Percentiles rank a stretch among this genome's conserved stretches.
phyloP scores from a whole-genome alignment of 2,113 vertebrate genomes.

The Cynoglossus semilaevis region DNA sequence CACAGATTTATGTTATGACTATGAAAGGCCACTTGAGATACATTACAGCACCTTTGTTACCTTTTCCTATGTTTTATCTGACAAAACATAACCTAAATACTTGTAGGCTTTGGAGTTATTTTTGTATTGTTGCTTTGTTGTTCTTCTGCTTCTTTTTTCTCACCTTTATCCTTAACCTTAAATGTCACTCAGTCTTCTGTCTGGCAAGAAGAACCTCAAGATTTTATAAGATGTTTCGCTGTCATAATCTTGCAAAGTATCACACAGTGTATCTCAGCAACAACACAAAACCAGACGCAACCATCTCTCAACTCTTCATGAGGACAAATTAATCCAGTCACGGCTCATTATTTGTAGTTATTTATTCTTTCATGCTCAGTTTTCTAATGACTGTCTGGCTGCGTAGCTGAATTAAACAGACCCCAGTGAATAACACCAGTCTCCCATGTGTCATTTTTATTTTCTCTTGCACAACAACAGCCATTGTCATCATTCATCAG shows the following conservation, averaged over 20 bases:
- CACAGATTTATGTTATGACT: too few species aligned
- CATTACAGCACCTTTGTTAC: too few species aligned
- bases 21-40: too few species aligned
- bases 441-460: neutral
- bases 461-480: neutral
- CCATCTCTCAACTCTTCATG: neutral
- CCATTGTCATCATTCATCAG: neutral
- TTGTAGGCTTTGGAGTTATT: too few species aligned
- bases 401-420: neutral
- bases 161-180: too few species aligned
- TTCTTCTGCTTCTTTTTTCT: too few species aligned
- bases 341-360: neutral
- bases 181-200: too few species aligned
- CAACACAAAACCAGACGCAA: neutral
- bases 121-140: too few species aligned
- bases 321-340: neutral
- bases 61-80: too few species aligned
- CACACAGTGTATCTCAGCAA: neutral
- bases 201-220: too few species aligned
- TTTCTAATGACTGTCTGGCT: neutral
- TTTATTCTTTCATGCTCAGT: neutral
- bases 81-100: too few species aligned
- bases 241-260: neutral
- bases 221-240: too few species aligned
- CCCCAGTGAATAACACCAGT: neutral